phyloP scores from a whole-genome alignment of 2,888 invertebrate genomes.

The Physocephala rufipes region DNA sequence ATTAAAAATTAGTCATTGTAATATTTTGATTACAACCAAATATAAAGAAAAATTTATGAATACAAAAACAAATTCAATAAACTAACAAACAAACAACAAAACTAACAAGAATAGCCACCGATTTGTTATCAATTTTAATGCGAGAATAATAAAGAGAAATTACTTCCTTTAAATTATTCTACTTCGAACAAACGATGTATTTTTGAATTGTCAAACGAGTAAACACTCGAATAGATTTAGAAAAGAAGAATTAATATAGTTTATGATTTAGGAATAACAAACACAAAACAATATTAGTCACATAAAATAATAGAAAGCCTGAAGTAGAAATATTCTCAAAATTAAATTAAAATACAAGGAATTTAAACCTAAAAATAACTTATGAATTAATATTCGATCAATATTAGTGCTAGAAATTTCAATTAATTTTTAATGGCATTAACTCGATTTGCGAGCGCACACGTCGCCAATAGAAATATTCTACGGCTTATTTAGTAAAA shows the following conservation, averaged over 20 bases:
- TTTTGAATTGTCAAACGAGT: no score
- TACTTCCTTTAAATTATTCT: not conserved
- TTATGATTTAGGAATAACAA: no score
- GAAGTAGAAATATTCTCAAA: not conserved
- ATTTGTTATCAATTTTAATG: conserved; percentile 35
- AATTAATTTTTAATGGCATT: no score
- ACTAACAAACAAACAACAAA: conserved; percentile 22
- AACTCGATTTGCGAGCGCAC: no score
- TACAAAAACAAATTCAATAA: conserved; percentile 4
- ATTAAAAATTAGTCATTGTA: not conserved
- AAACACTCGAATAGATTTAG: no score
- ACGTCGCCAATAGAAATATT: not conserved
- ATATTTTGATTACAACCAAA: not conserved
- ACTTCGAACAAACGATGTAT: no score
- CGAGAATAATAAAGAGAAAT: conserved; percentile 29
- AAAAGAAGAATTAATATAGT: no score
- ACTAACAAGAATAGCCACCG: conserved; percentile 38
- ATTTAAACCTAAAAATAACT: conserved; percentile 7
- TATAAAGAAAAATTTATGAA: not conserved
- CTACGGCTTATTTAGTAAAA: not conserved
- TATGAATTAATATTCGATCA: not conserved
- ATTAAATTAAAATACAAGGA: conserved; percentile 5
- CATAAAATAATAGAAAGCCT: not conserved
- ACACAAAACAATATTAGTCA: not conserved
- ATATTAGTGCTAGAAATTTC: not conserved